Evolutionary conservation across 1,140 invertebrate genomes (phyloP), one percentile per base, ranked within the genome.

Genomic region (Camponotus floridanus): DNA sequence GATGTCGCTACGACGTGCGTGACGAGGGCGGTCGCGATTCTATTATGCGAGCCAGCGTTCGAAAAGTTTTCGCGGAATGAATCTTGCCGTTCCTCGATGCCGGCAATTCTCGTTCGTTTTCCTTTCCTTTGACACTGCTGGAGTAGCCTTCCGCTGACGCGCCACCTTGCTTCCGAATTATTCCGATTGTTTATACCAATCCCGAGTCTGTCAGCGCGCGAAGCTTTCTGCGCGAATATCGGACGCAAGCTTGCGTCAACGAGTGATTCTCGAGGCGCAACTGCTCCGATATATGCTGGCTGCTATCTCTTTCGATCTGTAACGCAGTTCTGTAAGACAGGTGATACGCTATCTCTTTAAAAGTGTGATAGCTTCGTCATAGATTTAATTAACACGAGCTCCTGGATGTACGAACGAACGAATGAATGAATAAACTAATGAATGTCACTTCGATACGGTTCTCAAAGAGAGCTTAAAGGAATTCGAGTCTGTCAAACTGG

Each of bases 1-100:
- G 81, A 90, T 87, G 80, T 88, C 85, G 18, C 51, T 61, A 42
- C 42, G 62, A 80, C 76, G 83, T 61, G 76, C 88, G 88, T 87
- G 88, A 89, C 76, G 62, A 59, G 74, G 21, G 55, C 18, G 42
- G 21, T 78, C 65, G 59, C 45, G 51, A 80, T 55, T 51, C 48
- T 88, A 86, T 31, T 85, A 89, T 87, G 88, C 79, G 31, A 89
- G 2, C 36, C 45, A 6, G 48, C 48, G 48, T 6, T 39, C 55
- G n/a, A 57, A 18, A 80, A 59, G 59, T 67, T 86, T 42, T 39
- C 61, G 88, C 62, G 74, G 79, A 87, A 86, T 33, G 73, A 51
- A 62, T 42, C 39, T 31, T 74, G 31, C 5, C 48, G 64, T 51
- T n/a, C 68, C 57, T 13, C 79, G 67, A 81, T 81, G 51, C 57